Percentiles rank a stretch among this genome's conserved stretches.
phyloP scores from a whole-genome alignment of 92 coral and sea anemone genomes.

The Zoanthus sansibaricus region DNA sequence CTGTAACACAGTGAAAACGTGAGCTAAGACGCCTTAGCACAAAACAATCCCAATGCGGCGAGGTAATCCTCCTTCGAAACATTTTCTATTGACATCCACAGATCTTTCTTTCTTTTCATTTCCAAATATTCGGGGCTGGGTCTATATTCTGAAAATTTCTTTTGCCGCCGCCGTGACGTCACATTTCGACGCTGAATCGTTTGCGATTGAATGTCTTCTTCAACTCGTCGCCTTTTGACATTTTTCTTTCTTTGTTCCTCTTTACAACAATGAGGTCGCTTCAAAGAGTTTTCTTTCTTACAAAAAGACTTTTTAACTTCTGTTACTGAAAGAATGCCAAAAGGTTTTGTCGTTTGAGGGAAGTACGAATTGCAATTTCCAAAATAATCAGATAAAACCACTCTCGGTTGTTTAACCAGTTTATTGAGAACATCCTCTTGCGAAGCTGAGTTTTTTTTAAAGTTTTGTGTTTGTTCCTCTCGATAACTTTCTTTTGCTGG shows the following conservation, averaged over 20 bases:
- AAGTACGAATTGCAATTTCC: conserved; percentile 1
- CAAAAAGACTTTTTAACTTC: background rate
- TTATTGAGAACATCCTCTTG: conserved; percentile 30
- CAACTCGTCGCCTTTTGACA: conserved; percentile 18
- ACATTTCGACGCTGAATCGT: conserved; percentile 17
- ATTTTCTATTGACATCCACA: conserved; percentile 39
- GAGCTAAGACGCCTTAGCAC: background rate
- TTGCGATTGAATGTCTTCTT: background rate
- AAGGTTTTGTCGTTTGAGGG: conserved; percentile 8
- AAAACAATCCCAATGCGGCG: conserved; percentile 23
- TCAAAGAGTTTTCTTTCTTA: conserved; percentile 13
- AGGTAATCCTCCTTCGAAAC: conserved; percentile 28
- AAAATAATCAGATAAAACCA: conserved; percentile 26
- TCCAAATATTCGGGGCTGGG: conserved; percentile 42
- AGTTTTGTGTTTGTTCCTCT: conserved; percentile 16
- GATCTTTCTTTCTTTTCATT: conserved; percentile 35
- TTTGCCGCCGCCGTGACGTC: conserved; percentile 44
- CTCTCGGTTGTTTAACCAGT: conserved; percentile 24
- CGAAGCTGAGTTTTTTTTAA: conserved; percentile 9
- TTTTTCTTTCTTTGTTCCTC: background rate
- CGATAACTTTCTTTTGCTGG: conserved; percentile 13
- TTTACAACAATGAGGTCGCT: conserved; percentile 14
- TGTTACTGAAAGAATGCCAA: background rate
- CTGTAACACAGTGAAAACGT: background rate
- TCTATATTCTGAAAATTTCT: conserved; percentile 31